phyloP scores from a whole-genome alignment of 2,797 vertebrate genomes.

The Alosa sapidissima region DNA sequence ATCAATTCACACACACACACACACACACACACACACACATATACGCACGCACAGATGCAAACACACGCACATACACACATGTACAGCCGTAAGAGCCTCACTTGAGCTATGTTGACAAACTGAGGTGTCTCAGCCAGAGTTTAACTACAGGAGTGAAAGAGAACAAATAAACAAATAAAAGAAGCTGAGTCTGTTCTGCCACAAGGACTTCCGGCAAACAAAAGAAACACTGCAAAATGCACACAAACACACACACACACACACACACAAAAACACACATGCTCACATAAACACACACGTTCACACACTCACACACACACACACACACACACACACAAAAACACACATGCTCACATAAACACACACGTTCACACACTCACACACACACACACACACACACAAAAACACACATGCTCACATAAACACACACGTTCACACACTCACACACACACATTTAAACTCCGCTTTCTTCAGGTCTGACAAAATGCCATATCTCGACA shows the following conservation, averaged over 20 bases:
- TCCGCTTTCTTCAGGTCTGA: neutral
- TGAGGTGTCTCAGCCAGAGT: slow-evolving; percentile 27
- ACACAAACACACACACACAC: neutral
- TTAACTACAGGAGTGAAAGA: slow-evolving; percentile 2
- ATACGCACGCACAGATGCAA: neutral
- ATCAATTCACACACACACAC: neutral
- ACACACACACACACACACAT: neutral
- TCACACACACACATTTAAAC: neutral
- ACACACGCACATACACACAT: neutral
- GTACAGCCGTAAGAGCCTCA: slow-evolving; percentile 3
- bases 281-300: neutral
- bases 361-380: slow-evolving; percentile 1
- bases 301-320: neutral
- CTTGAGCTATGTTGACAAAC: slow-evolving; percentile 40
- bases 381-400: neutral
- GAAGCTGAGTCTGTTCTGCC: neutral
- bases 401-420: neutral
- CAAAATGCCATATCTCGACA: slow-evolving; percentile 1
- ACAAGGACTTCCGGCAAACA: neutral
- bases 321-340: neutral
- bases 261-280: neutral
- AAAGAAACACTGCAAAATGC: neutral
- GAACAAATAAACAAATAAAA: slow-evolving; percentile 36
- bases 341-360: neutral
- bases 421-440: neutral